Evolutionary conservation across 2,797 vertebrate genomes (phyloP).

Genomic region (Acestrorhynchus altus): DNA sequence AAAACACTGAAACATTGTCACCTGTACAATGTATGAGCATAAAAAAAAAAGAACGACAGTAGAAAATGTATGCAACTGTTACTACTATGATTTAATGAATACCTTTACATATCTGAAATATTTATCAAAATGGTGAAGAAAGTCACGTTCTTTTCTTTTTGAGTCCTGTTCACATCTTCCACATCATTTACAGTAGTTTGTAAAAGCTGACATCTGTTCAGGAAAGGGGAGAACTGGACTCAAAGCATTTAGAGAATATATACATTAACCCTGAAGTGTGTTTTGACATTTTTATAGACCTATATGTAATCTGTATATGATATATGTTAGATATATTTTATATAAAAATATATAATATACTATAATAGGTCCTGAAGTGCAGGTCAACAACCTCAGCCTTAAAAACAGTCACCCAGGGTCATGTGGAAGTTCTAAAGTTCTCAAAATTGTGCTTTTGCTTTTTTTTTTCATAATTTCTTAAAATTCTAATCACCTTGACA

Average conservation of each 20-base stretch:
- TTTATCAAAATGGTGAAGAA: not conserved
- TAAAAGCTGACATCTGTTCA: not conserved
- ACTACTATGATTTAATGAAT: slow-evolving; percentile 4
- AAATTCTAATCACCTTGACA: not conserved
- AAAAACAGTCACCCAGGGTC: slow-evolving; percentile 28
- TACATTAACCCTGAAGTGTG: no score
- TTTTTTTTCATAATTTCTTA: not conserved
- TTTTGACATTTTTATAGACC: no score
- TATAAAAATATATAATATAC: no score
- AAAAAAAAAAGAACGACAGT: not conserved
- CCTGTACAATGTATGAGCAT: not conserved
- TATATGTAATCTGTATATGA: no score
- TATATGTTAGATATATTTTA: no score
- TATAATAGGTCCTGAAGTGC: not conserved
- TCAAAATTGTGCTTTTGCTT: slow-evolving; percentile 39
- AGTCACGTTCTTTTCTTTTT: not conserved
- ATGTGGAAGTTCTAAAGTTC: not conserved
- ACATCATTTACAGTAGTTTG: not conserved
- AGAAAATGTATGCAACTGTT: slow-evolving; percentile 30
- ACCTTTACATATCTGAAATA: slow-evolving; percentile 17
- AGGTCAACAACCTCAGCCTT: slow-evolving; percentile 44
- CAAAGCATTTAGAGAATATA: no score
- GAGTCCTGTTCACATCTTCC: not conserved
- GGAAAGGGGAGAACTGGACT: not conserved
- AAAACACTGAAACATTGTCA: slow-evolving; percentile 9